These are phyloP conservation scores for Volucella inflata DNA, from an alignment of 2,888 invertebrate species.

Conservation along the genomic window DNA sequence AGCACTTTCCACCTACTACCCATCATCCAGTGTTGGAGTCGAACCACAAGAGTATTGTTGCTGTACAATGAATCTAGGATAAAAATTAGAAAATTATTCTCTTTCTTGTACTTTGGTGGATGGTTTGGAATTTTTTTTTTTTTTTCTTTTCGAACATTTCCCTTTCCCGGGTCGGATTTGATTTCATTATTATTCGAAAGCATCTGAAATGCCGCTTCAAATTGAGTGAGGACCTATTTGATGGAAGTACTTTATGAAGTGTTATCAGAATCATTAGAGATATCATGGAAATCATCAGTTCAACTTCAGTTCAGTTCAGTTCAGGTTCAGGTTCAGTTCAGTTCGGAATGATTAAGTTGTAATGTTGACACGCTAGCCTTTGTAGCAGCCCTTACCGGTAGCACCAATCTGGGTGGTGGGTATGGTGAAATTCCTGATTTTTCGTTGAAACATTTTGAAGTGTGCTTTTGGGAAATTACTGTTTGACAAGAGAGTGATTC, in stretches of 20 bases:
- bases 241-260: conserved; percentile 65
- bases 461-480: too few species aligned
- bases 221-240: conserved; percentile 68
- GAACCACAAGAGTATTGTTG: conserved; percentile 22
- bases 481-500: too few species aligned
- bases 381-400: too few species aligned
- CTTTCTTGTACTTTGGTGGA: background rate
- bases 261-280: conserved; percentile 67
- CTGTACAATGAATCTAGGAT: conserved; percentile 60
- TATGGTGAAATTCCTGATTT: too few species aligned
- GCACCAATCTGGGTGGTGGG: too few species aligned
- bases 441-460: too few species aligned
- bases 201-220: conserved; percentile 55
- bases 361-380: too few species aligned
- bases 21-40: too few species aligned
- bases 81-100: conserved; percentile 65
- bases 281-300: conserved; percentile 65
- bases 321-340: too few species aligned
- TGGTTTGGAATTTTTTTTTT: too few species aligned
- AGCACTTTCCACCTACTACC: conserved; percentile 35
- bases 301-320: conserved; percentile 13
- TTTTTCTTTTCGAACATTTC: background rate
- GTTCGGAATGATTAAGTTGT: too few species aligned
- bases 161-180: conserved; percentile 29
- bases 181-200: conserved; percentile 69